Conservation (phyloP, 2,888 invertebrate genomes). For the Allygus modestus region DNA sequence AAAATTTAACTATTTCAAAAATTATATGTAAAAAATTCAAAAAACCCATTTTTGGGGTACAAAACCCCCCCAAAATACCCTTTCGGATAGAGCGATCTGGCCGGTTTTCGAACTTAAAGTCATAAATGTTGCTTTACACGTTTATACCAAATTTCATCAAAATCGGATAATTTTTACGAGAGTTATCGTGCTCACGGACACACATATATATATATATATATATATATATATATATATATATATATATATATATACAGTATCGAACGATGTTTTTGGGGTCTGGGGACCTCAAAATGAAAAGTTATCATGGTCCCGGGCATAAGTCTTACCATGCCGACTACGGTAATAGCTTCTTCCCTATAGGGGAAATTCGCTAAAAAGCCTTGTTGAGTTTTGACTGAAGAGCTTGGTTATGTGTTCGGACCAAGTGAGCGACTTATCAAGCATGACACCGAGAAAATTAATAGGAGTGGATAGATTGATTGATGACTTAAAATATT, state of each 20-base stretch:
- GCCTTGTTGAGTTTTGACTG: neutral
- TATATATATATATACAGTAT: neutral
- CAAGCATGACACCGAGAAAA: no score
- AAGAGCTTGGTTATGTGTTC: no score
- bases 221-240: constrained; percentile 11
- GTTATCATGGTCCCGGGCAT: neutral
- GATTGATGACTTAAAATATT: no score
- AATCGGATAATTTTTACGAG: neutral
- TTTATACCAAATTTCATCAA: neutral
- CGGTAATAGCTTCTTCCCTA: constrained; percentile 5
- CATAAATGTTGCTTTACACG: neutral
- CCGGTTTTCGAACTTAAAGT: neutral
- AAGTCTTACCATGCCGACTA: neutral
- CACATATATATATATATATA: constrained; percentile 1
- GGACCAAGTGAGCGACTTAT: no score
- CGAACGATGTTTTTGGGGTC: neutral
- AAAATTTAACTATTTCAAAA: neutral
- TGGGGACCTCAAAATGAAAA: neutral
- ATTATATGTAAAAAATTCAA: neutral
- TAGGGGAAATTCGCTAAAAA: constrained; percentile 2
- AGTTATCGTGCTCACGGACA: no score
- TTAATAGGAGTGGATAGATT: no score
- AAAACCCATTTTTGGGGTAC: neutral
- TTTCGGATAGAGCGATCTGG: neutral
- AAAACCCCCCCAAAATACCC: neutral